Evolutionary conservation across 2,113 vertebrate genomes (phyloP).

Genomic region (Campylomormyrus numenius): DNA sequence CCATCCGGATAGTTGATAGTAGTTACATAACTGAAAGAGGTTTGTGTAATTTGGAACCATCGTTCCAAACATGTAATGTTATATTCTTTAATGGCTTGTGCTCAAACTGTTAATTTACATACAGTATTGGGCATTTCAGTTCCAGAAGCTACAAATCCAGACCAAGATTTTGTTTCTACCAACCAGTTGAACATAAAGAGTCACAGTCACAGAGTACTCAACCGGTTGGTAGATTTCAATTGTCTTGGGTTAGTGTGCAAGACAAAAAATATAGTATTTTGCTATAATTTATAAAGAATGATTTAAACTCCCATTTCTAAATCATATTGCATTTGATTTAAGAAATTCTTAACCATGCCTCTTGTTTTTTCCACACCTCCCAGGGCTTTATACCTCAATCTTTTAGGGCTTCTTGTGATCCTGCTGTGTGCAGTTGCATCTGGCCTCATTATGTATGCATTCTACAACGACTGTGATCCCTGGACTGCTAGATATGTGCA

Average conservation of each 20-base stretch:
- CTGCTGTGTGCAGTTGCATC: constrained; percentile 65
- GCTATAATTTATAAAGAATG: neutral
- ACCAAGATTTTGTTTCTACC: no score
- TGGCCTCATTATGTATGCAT: constrained; percentile 72
- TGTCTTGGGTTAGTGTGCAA: neutral
- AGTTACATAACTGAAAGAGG: neutral
- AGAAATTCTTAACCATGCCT: neutral
- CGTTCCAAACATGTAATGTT: neutral
- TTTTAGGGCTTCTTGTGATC: constrained; percentile 72
- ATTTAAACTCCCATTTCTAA: neutral
- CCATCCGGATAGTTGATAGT: neutral
- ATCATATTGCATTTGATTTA: neutral
- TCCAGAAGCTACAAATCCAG: no score
- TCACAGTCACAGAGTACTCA: no score
- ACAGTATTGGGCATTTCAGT: no score
- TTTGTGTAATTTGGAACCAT: neutral
- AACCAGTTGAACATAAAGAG: no score
- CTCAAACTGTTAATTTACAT: neutral
- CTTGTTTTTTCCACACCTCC: constrained; percentile 1
- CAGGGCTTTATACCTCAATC: constrained; percentile 77
- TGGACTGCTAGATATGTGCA: constrained; percentile 68
- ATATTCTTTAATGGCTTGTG: neutral
- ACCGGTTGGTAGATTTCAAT: neutral
- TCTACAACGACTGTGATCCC: constrained; percentile 71
- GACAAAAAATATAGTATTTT: neutral